Evolutionary conservation across 1,140 invertebrate species (phyloP).

Genomic region (Heliconius hewitsoni): DNA sequence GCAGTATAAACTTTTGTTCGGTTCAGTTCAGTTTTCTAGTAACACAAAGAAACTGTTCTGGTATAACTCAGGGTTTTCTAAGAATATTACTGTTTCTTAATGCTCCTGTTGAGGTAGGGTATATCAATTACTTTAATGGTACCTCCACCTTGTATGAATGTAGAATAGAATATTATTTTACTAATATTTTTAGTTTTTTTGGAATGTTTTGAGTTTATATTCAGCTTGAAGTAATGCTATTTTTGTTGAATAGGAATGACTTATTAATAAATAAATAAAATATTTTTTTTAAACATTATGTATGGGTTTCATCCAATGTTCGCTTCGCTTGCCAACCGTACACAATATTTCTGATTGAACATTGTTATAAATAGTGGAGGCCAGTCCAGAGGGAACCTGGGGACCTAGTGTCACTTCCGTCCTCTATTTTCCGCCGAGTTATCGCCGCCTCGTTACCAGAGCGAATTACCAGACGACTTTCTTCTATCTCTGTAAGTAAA

Average conservation of each 20-base stretch:
- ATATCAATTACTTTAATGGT: constrained; percentile 11
- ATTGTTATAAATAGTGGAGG: too few relatives aligned
- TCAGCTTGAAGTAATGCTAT: background rate
- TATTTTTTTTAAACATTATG: too few relatives aligned
- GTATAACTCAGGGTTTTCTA: constrained; percentile 5
- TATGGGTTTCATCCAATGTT: too few relatives aligned
- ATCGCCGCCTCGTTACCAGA: too few relatives aligned
- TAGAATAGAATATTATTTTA: background rate
- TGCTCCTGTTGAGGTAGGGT: constrained; percentile 1
- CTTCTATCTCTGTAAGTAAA: too few relatives aligned
- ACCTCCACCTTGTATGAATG: background rate
- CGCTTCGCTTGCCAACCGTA: too few relatives aligned
- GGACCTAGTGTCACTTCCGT: too few relatives aligned
- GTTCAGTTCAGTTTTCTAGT: background rate
- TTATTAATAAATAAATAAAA: too few relatives aligned
- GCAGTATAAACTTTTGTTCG: constrained; percentile 1
- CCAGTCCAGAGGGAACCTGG: too few relatives aligned
- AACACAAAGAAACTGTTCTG: constrained; percentile 3
- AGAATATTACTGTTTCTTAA: constrained; percentile 9
- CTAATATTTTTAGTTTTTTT: background rate
- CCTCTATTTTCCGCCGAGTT: too few relatives aligned
- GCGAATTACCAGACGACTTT: too few relatives aligned
- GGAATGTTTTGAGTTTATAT: background rate
- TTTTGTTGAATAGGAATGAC: background rate
- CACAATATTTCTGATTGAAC: too few relatives aligned